Base-by-base conservation (phyloP, 2,113 vertebrate genomes). In the Puffinus mauretanicus region DNA sequence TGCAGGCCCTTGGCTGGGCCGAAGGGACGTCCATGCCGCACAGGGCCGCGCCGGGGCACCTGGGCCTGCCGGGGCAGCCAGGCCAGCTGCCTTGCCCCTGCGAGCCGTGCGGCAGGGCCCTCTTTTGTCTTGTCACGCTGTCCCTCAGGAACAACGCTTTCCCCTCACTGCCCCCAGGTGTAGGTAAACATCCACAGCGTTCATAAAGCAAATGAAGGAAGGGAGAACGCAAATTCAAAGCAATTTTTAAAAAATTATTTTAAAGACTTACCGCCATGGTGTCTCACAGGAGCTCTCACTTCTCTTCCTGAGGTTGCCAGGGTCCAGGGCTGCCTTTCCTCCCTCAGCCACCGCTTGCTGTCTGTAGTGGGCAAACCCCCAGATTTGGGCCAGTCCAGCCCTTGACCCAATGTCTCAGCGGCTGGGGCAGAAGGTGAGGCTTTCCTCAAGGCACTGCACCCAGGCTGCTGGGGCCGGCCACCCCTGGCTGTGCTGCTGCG, bases 151-250 rank as follows among this genome's bases (percentile, higher is more conserved):
- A 18, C 17, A 34, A 26, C 0, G 1, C 67, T 57, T 72, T 44
- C 9, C 19, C 11, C 32, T 78, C 54, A 4, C 36, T 27, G 11
- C 9, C 6, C 0, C 0, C 0, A 3, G 12, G 9, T 0, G 0
- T 15, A 16, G 7, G 47, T 34, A 40, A 38, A 42, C 13, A 67
- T 9, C 47, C 58, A 14, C 42, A 22, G n/a, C 0, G 0, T 36
- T 32, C n/a, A 46, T n/a, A 85, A 77, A 60, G 26, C 9, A 70
- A 75, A 66, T 9, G 7, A 82, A 52, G 46, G 27, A 30, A 55
- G 84, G 29, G 17, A 29, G 21, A 82, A 54, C 2, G 2, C 9
- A 42, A 82, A 76, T 71, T 51, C 9, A 34, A n/a, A 42, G 24
- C 4, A 49, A 19, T 40, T 54, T 7, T 6, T 3, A 26, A 62